Percentiles rank a stretch among this genome's conserved stretches.
phyloP scores from a whole-genome alignment of 2,888 invertebrate genomes.

The Xestia xanthographa region DNA sequence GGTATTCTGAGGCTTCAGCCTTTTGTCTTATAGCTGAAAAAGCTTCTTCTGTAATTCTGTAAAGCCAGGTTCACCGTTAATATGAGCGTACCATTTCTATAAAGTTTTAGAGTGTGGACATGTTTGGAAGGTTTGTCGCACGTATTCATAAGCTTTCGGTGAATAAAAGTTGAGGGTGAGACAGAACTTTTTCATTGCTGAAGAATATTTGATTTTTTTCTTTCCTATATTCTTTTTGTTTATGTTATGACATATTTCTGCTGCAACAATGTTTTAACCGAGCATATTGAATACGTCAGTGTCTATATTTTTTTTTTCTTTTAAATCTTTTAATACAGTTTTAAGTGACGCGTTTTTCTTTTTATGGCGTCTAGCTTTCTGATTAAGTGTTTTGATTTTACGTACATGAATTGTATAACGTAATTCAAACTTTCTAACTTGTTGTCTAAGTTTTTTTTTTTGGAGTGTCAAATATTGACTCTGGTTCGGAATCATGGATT shows the following conservation, averaged over 20 bases:
- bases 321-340: no score
- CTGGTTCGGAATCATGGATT: no score
- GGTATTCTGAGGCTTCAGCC: slow-evolving; percentile 2
- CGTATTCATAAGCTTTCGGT: slow-evolving; percentile 11
- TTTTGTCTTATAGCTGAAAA: slow-evolving; percentile 10
- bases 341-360: not conserved
- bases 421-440: no score
- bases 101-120: slow-evolving; percentile 14
- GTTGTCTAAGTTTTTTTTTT: no score
- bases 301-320: no score
- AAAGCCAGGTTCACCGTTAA: slow-evolving; percentile 22
- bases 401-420: no score
- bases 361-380: no score
- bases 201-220: slow-evolving; percentile 9
- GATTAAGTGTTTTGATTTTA: no score
- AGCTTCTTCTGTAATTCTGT: slow-evolving; percentile 20
- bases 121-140: slow-evolving; percentile 7
- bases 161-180: slow-evolving; percentile 20
- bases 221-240: slow-evolving; percentile 12
- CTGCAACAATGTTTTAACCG: slow-evolving; percentile 15
- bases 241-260: slow-evolving; percentile 16
- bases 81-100: slow-evolving; percentile 5
- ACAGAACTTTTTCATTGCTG: slow-evolving; percentile 10
- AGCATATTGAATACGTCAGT: slow-evolving; percentile 8
- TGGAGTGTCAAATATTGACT: no score